These are phyloP conservation scores for Bombyx mori DNA, from an alignment of 1,140 invertebrate genomes.

Conservation along the genomic window ASM3026992v2 NC_085126.1:8049501-8050000, in stretches of 20 bases:
- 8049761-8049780: conserved; percentile 8
- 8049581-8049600: background rate
- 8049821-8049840: too few relatives aligned
- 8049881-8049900: too few relatives aligned
- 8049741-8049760: conserved; percentile 6
- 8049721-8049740: conserved; percentile 3
- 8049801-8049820: too few relatives aligned
- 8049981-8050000: too few relatives aligned
- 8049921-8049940: too few relatives aligned
- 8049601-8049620: background rate
- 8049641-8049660: conserved; percentile 2
- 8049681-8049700: conserved; percentile 4
- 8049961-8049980: too few relatives aligned
- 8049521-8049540: conserved; percentile 1
- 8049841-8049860: too few relatives aligned
- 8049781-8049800: too few relatives aligned
- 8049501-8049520: background rate
- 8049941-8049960: too few relatives aligned
- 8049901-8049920: too few relatives aligned
- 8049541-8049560: background rate
- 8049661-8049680: conserved; percentile 4
- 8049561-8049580: background rate
- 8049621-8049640: conserved; percentile 2
- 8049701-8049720: conserved; percentile 1
- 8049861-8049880: too few relatives aligned